Base-by-base conservation (phyloP, 2,888 invertebrate genomes). In the Coenonympha arcania region DNA sequence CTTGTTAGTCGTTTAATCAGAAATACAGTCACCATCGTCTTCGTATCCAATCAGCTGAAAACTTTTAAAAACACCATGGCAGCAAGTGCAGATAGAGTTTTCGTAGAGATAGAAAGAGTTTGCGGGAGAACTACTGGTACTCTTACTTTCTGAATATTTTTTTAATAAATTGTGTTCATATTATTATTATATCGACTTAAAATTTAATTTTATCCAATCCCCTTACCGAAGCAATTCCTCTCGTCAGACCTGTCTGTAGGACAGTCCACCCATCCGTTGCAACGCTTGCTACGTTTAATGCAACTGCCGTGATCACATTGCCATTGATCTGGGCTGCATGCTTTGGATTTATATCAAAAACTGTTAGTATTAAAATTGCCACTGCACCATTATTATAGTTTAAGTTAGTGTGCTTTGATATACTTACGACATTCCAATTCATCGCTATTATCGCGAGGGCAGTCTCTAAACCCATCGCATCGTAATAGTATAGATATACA, bases 401-500 rank as follows among this genome's bases (percentile, higher is more conserved):
- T 34, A 8, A 11, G 43, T 44, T 19, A 16, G n/a, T 30, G 18
- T 31, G 19, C 16, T 33, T 30, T 48, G 46, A 63, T 74, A 63
- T 74, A 90, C 90, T 79, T 89, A 90, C 90, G 89, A 73, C 90
- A 90, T 53, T 79, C 87, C 50, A 85, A 76, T 67, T 91, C 91
- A 63, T 91, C 91, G 44, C 87, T 87, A 24, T 88, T 87, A 73
- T 91, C 92, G 52, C 79, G 76, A 4, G 87, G 87, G 75, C 95
- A 95, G 79, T 95, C 92, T 67, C 88, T 87, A 64, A 88, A 89
- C 52, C 92, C 91, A 71, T 95, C 91, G 73, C 95, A 95, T 43
- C 91, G 89, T 58, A 89, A 81, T 37, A 88, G 76, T 57, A 89
- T 86, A 36, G 91, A 90, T 63, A 95, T 90, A 73, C 94, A 94